These are phyloP conservation scores for Brevipalpus yothersi DNA, from an alignment of 1,140 invertebrate species.

Conservation along the genomic window DNA sequence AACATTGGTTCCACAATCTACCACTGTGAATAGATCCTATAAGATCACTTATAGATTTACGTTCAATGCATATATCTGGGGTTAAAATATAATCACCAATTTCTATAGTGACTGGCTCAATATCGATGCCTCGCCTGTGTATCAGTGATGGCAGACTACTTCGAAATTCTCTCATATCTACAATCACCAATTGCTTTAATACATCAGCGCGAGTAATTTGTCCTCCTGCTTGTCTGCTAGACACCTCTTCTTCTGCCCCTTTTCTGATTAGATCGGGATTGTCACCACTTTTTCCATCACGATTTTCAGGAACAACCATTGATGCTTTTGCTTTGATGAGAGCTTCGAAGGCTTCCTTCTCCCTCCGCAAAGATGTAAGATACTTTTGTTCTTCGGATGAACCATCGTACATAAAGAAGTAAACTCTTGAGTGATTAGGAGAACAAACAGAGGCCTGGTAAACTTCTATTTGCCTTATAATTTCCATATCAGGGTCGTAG, in stretches of 20 bases:
- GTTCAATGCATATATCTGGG: slow-evolving; percentile 80
- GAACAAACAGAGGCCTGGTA: slow-evolving; percentile 18
- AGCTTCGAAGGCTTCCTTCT: slow-evolving; percentile 80
- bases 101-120: slow-evolving; percentile 68
- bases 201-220: neutral
- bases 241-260: slow-evolving; percentile 1
- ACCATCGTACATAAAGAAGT: slow-evolving; percentile 21
- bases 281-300: slow-evolving; percentile 44
- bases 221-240: slow-evolving; percentile 12
- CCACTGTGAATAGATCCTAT: slow-evolving; percentile 86
- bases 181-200: slow-evolving; percentile 33
- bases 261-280: slow-evolving; percentile 32
- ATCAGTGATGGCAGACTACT: slow-evolving; percentile 83
- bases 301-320: slow-evolving; percentile 9
- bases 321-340: slow-evolving; percentile 58
- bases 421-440: slow-evolving; percentile 10
- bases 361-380: slow-evolving; percentile 56
- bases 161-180: slow-evolving; percentile 94
- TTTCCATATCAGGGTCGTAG: slow-evolving; percentile 65
- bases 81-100: slow-evolving; percentile 94
- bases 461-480: slow-evolving; percentile 66
- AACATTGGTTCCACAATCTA: slow-evolving; percentile 77
- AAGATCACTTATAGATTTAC: slow-evolving; percentile 90
- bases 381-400: slow-evolving; percentile 90
- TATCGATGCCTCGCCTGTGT: slow-evolving; percentile 71